Evolutionary conservation across 1,140 invertebrate species (phyloP).

Genomic region (Aporrectodea caliginosa): DNA sequence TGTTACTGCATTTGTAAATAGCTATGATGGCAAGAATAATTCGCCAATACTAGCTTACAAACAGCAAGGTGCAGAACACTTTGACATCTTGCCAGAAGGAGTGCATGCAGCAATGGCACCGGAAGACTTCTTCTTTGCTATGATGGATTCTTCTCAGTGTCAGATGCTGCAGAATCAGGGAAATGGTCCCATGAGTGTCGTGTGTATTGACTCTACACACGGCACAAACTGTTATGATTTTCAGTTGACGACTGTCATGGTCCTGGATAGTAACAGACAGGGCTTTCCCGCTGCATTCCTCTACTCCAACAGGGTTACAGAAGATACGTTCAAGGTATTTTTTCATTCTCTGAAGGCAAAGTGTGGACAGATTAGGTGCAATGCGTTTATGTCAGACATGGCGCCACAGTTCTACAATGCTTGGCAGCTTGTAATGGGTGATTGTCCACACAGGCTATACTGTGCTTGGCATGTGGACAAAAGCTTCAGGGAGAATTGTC

Average conservation of each 20-base stretch:
- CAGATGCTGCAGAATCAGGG: too few relatives aligned
- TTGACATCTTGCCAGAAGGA: too few relatives aligned
- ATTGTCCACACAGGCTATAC: not conserved
- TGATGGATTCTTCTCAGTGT: too few relatives aligned
- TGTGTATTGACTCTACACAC: not conserved
- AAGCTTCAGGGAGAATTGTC: not conserved
- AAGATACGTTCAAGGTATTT: not conserved
- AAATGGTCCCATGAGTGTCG: too few relatives aligned
- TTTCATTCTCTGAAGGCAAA: not conserved
- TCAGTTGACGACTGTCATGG: not conserved
- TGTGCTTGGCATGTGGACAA: not conserved
- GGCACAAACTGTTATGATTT: not conserved
- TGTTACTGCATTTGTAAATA: too few relatives aligned
- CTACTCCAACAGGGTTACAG: not conserved
- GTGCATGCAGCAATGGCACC: too few relatives aligned
- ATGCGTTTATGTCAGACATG: not conserved
- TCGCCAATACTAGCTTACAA: too few relatives aligned
- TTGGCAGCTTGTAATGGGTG: not conserved
- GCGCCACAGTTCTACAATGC: not conserved
- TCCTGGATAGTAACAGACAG: not conserved
- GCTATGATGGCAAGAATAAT: too few relatives aligned
- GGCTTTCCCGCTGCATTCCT: not conserved
- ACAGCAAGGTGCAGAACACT: too few relatives aligned
- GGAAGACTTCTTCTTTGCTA: too few relatives aligned
- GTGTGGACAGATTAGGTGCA: not conserved